These are phyloP conservation scores for Drosophila meridiana DNA, from an alignment of 2,888 invertebrate species.

Conservation along the genomic window DNA sequence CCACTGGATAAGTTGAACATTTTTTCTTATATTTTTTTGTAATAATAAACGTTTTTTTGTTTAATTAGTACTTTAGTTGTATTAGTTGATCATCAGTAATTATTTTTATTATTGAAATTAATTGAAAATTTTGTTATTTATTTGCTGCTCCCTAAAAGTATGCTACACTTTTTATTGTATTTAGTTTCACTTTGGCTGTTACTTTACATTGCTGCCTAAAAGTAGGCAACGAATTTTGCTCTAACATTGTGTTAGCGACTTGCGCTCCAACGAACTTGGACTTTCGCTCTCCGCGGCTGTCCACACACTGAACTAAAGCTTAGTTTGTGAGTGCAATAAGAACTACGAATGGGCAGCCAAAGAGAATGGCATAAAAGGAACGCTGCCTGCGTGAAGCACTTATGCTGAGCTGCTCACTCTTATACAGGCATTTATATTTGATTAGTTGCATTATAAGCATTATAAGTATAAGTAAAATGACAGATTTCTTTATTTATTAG, in stretches of 20 bases:
- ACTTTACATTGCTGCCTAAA: neutral
- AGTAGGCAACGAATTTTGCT: slow-evolving; percentile 21
- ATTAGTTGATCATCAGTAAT: neutral
- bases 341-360: neutral
- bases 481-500: neutral
- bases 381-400: neutral
- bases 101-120: neutral
- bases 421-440: neutral
- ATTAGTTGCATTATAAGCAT: neutral
- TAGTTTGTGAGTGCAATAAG: neutral
- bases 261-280: neutral
- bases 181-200: accelerated
- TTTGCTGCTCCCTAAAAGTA: slow-evolving; percentile 8
- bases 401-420: neutral
- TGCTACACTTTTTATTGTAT: neutral
- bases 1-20: neutral
- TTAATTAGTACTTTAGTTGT: neutral
- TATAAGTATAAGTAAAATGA: neutral
- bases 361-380: neutral
- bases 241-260: neutral
- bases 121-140: neutral
- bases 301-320: slow-evolving; percentile 2
- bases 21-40: too few species aligned
- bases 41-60: neutral
- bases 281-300: neutral